phyloP scores from a whole-genome alignment of 2,888 invertebrate genomes.

The Ectobius pallidus region DNA sequence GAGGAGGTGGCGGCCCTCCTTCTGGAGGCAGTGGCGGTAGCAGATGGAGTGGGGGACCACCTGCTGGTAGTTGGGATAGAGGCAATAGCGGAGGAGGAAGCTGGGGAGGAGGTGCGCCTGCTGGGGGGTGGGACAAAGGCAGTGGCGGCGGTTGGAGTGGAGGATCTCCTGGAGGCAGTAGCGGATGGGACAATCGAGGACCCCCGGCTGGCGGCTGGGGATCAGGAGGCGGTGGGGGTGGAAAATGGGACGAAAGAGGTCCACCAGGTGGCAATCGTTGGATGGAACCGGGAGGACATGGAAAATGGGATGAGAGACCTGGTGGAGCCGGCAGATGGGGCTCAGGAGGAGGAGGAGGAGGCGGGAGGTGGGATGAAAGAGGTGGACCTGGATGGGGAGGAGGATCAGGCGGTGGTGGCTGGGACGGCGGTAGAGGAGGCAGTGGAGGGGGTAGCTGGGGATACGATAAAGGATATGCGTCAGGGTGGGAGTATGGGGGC shows the following conservation, averaged over 20 bases:
- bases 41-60: slow-evolving; percentile 1
- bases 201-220: slow-evolving; percentile 5
- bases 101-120: neutral
- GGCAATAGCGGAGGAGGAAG: slow-evolving; percentile 22
- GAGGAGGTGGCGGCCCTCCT: neutral
- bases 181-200: slow-evolving; percentile 29
- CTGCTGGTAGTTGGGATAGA: neutral
- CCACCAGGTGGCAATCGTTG: neutral
- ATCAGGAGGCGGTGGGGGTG: neutral
- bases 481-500: slow-evolving; percentile 34
- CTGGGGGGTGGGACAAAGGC: slow-evolving; percentile 14
- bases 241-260: neutral
- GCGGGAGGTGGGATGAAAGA: neutral
- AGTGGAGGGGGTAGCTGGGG: slow-evolving; percentile 32
- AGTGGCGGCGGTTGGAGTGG: slow-evolving; percentile 6
- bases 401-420: slow-evolving; percentile 10
- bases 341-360: neutral
- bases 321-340: neutral
- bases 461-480: slow-evolving; percentile 38
- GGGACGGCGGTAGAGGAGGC: slow-evolving; percentile 4
- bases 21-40: neutral
- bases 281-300: neutral
- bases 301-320: neutral
- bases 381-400: neutral
- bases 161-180: neutral